Base-by-base conservation (phyloP, 2,797 vertebrate species). In the Cetoscarus ocellatus region DNA sequence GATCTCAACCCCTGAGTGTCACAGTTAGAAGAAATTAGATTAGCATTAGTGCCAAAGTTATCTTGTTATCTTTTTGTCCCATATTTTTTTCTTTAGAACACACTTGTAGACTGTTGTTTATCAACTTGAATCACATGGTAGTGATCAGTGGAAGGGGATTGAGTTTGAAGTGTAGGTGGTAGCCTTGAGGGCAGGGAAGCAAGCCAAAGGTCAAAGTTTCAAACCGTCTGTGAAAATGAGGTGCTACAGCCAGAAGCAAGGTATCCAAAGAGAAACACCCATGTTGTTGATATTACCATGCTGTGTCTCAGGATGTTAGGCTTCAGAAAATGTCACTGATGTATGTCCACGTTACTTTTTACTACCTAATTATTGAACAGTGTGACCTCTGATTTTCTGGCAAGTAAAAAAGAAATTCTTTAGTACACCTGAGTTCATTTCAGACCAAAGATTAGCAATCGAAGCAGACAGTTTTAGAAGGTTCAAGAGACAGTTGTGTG, bases 71-170 rank as follows among this genome's bases (percentile, higher is more conserved):
- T 40, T 13, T 13, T 10, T 39, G 35, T 53, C 34, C 7, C 7
- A 7, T 5, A 1, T 6, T 12, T 4, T 14, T 38, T 44, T 39
- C 55, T 18, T 63, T 17, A 39, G 13, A 47, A 42, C 27, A 19
- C 52, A 58, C 67, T 35, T 42, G 2, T 43, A 13, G 18, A 12
- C 38, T 1, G 8, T 76, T 69, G 62, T 72, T 69, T 53, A 68
- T 63, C 27, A 5, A 48, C 53, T 66, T 48, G 17, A 55, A 79
- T 80, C 80, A 85, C 63, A 74, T 81, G 76, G 62, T 58, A 44
- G 54, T 40, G 67, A 82, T 82, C 79, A 75, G 52, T 3, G 53
- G 48, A 42, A 61, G 47, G 11, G 68, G 5, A 51, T 51, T 10
- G 42, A 58, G 54, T 58, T 71, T 79, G 10, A 40, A 66, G 69